These are phyloP conservation scores for Chloromyia formosa DNA, from an alignment of 2,888 invertebrate species.

Conservation along the genomic window DNA sequence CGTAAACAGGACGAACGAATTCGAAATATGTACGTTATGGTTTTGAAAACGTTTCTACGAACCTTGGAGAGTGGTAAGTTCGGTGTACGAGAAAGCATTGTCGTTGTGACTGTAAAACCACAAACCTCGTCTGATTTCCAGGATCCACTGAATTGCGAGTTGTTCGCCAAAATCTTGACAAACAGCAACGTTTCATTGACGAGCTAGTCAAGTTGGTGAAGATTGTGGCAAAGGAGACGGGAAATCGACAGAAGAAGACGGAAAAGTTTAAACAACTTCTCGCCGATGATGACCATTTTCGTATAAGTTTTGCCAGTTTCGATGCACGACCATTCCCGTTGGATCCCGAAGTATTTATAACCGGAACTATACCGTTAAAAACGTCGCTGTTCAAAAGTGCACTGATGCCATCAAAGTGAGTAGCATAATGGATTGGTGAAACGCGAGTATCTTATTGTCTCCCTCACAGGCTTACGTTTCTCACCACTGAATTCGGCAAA, in stretches of 20 bases:
- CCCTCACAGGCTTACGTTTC: slow-evolving; percentile 76
- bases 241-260: slow-evolving; percentile 90
- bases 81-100: not conserved
- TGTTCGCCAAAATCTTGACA: slow-evolving; percentile 77
- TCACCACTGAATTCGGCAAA: slow-evolving; percentile 76
- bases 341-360: slow-evolving; percentile 90
- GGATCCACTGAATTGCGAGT: slow-evolving; percentile 76
- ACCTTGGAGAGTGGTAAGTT: slow-evolving; percentile 71
- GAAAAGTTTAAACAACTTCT: slow-evolving; percentile 87
- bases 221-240: slow-evolving; percentile 87
- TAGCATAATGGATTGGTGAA: too few species aligned
- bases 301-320: slow-evolving; percentile 88
- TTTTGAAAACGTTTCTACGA: slow-evolving; percentile 86
- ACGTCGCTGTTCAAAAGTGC: slow-evolving; percentile 96
- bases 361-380: slow-evolving; percentile 87
- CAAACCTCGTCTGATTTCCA: slow-evolving; percentile 50
- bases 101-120: too few species aligned
- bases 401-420: slow-evolving; percentile 85
- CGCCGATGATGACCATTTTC: slow-evolving; percentile 81
- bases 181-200: slow-evolving; percentile 92
- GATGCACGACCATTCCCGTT: slow-evolving; percentile 94
- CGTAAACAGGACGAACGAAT: slow-evolving; percentile 77
- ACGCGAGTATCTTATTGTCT: not conserved
- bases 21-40: slow-evolving; percentile 86
- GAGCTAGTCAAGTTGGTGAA: slow-evolving; percentile 89